A percentile compares a stretch with the other conserved stretches of the same genome.
phyloP scores from a whole-genome alignment of 1,140 invertebrate species.

The Notospermus geniculatus region DNA sequence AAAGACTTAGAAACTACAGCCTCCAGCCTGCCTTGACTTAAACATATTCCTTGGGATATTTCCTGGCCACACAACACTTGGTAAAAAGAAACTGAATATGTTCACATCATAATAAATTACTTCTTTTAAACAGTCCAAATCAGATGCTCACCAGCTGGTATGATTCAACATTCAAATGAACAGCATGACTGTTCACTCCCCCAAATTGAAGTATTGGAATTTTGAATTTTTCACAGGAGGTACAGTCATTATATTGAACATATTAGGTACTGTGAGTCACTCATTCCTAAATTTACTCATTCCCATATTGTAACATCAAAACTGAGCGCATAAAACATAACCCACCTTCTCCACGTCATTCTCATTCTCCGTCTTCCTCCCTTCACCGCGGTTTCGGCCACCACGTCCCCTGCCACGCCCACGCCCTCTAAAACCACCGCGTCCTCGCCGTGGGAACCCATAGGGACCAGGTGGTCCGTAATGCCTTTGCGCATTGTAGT shows the following conservation, averaged over 20 bases:
- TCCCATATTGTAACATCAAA: background rate
- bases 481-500: slow-evolving; percentile 29
- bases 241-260: background rate
- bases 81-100: too few relatives aligned
- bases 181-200: too few relatives aligned
- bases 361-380: slow-evolving; percentile 10
- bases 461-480: slow-evolving; percentile 19
- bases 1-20: too few relatives aligned
- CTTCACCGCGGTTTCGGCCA: slow-evolving; percentile 12
- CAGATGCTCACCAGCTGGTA: too few relatives aligned
- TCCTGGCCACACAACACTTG: too few relatives aligned
- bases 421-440: slow-evolving; percentile 24
- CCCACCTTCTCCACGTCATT: background rate
- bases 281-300: background rate
- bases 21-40: too few relatives aligned
- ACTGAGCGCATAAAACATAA: background rate
- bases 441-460: slow-evolving; percentile 18
- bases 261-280: background rate
- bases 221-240: too few relatives aligned
- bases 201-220: too few relatives aligned
- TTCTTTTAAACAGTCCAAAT: too few relatives aligned
- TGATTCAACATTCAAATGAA: too few relatives aligned
- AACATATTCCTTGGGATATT: too few relatives aligned
- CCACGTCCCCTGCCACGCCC: slow-evolving; percentile 29
- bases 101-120: too few relatives aligned